Evolutionary conservation across 2,797 vertebrate species (phyloP), one percentile per base, ranked within the genome.

Genomic region (Sebastolobus altivelis): DNA sequence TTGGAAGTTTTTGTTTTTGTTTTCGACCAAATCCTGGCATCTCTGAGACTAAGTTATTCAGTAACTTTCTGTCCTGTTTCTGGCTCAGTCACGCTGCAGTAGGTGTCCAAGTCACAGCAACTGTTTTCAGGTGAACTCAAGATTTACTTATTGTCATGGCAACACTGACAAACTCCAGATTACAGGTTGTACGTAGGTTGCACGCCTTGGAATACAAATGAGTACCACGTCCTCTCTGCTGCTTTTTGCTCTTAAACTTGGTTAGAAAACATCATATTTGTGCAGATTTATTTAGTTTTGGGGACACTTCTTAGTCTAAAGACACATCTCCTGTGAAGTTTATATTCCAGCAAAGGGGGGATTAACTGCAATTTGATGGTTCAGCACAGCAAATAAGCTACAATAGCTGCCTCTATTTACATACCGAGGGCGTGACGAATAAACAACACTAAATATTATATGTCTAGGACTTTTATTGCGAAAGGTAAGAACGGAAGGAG

Each of bases 61-160:
- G 65, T n/a, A 29, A 40, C n/a, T 29, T 10, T 49, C 29, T 40
- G 31, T 29, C n/a, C 31, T 60, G 12, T 35, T 22, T 63, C 20
- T 43, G n/a, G 11, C 40, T 54, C 52, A 29, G 65, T 65, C 25
- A 12, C 13, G 33, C 43, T 72, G 58, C 33, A 12, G 54, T 10
- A 65, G 62, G 40, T 72, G 75, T 72, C 59, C 18, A 40, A 68
- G 20, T 75, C 62, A 4, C 29, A 31, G 14, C 35, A 37, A 6
- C 14, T 38, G 25, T 56, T 55, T 72, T 27, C 14, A 74, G 65
- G 56, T 63, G 37, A 68, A 56, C 5, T 65, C 18, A 61, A 71
- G 18, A 66, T 66, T 35, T 58, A 49, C 1, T 22, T 31, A 33
- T 82, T 38, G 35, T 52, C 63, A 61, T 70, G 59, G 62, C 55